These are phyloP conservation scores for Lasioglossum vierecki DNA, from an alignment of 2,888 invertebrate species.

Conservation along the genomic window DNA sequence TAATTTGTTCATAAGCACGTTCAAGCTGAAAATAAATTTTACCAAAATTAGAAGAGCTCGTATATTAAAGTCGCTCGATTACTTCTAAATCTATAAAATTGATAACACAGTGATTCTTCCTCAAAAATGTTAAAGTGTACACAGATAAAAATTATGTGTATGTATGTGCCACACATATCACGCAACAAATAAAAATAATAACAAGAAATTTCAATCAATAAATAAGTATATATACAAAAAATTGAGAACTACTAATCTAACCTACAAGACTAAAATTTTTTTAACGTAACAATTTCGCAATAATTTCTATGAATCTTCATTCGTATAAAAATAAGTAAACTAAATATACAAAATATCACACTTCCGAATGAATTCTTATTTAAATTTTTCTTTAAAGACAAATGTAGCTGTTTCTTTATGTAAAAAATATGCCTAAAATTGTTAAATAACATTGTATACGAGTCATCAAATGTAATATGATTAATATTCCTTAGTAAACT, in stretches of 20 bases:
- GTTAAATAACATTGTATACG: neutral
- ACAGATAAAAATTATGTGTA: constrained; percentile 10
- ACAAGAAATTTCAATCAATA: constrained; percentile 9
- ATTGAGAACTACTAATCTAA: constrained; percentile 20
- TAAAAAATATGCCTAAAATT: neutral
- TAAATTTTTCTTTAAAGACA: neutral
- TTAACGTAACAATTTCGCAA: constrained; percentile 3
- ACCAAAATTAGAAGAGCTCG: constrained; percentile 4
- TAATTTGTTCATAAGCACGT: constrained; percentile 95
- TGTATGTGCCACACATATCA: constrained; percentile 6
- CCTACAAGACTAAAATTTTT: constrained; percentile 9
- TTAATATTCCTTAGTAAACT: neutral
- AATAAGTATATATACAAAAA: constrained; percentile 30
- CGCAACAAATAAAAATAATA: constrained; percentile 7
- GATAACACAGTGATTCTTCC: constrained; percentile 10
- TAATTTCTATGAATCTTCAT: constrained; percentile 31
- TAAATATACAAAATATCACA: constrained; percentile 3
- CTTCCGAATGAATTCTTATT: neutral
- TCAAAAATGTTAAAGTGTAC: constrained; percentile 20
- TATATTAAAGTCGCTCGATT: neutral
- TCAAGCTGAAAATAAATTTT: constrained; percentile 89
- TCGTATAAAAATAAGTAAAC: constrained; percentile 12
- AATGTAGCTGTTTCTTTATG: neutral
- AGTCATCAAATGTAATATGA: neutral
- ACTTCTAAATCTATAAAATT: constrained; percentile 18